These are phyloP conservation scores for Drosophila affinis DNA, from an alignment of 2,888 invertebrate genomes.

Conservation along the genomic window DNA sequence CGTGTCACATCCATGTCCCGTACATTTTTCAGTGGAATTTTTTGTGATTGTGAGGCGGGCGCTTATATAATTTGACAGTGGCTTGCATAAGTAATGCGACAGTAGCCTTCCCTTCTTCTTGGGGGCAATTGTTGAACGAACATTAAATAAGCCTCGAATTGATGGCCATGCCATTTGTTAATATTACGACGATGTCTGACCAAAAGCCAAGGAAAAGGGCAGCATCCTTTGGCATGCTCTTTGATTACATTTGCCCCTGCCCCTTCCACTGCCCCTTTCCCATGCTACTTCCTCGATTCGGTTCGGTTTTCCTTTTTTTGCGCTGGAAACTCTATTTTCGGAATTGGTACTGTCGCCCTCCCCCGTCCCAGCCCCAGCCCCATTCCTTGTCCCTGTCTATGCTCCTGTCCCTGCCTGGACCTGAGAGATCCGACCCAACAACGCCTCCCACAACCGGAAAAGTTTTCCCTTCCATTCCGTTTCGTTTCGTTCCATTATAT, in stretches of 20 bases:
- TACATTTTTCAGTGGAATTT: conserved; percentile 56
- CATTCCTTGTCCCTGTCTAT: not conserved
- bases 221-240: conserved; percentile 50
- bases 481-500: not conserved
- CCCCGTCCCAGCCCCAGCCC: not conserved
- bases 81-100: conserved; percentile 56
- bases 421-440: conserved; percentile 19
- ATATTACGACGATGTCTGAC: conserved; percentile 57
- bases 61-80: conserved; percentile 72
- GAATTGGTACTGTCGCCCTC: conserved; percentile 2
- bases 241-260: conserved; percentile 63
- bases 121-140: conserved; percentile 58
- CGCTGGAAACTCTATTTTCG: conserved; percentile 56
- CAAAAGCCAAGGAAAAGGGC: conserved; percentile 22
- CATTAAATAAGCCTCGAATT: conserved; percentile 78
- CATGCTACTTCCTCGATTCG: not conserved
- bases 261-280: not conserved
- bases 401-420: not conserved
- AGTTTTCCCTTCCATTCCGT: conserved; percentile 16
- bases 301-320: not conserved
- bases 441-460: conserved; percentile 25
- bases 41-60: conserved; percentile 47
- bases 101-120: conserved; percentile 26
- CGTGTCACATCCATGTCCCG: not conserved
- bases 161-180: conserved; percentile 75